phyloP scores from a whole-genome alignment of 1,140 invertebrate species.

The Drosophila kurseongensis region DNA sequence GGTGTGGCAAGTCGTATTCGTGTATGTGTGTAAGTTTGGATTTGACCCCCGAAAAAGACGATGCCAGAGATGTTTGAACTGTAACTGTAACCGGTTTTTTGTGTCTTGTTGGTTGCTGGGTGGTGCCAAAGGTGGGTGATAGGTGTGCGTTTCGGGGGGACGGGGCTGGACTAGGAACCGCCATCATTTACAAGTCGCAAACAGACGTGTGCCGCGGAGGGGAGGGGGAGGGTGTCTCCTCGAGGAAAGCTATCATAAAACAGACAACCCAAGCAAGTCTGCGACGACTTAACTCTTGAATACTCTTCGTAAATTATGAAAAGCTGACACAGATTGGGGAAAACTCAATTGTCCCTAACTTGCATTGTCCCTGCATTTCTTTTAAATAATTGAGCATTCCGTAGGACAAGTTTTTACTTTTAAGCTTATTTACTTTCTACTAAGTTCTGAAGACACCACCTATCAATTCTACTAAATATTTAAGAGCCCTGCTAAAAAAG shows the following conservation, averaged over 20 bases:
- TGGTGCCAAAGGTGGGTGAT: not conserved
- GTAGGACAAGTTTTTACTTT: not conserved
- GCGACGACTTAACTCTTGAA: not conserved
- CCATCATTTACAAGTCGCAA: constrained; percentile 1
- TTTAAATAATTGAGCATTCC: not conserved
- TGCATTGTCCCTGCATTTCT: not conserved
- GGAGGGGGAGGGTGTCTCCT: not conserved
- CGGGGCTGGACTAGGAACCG: not conserved
- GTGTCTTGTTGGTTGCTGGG: constrained; percentile 6
- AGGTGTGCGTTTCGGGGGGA: not conserved
- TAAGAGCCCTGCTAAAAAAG: not conserved
- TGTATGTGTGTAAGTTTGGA: constrained; percentile 12
- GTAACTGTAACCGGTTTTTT: constrained; percentile 77
- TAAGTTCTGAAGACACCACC: too few relatives aligned
- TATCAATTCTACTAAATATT: not conserved
- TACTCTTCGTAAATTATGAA: constrained; percentile 5
- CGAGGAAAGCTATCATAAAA: constrained; percentile 14
- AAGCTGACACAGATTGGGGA: not conserved
- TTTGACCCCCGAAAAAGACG: constrained; percentile 71
- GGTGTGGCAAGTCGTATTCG: constrained; percentile 47
- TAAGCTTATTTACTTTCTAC: not conserved
- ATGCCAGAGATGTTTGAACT: constrained; percentile 57
- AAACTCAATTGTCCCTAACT: not conserved
- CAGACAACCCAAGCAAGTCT: not conserved
- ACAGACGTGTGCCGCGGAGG: too few relatives aligned